Evolutionary conservation across 2,888 invertebrate genomes (phyloP), one percentile per base, ranked within the genome.

Genomic region (Prenolepis imparis): DNA sequence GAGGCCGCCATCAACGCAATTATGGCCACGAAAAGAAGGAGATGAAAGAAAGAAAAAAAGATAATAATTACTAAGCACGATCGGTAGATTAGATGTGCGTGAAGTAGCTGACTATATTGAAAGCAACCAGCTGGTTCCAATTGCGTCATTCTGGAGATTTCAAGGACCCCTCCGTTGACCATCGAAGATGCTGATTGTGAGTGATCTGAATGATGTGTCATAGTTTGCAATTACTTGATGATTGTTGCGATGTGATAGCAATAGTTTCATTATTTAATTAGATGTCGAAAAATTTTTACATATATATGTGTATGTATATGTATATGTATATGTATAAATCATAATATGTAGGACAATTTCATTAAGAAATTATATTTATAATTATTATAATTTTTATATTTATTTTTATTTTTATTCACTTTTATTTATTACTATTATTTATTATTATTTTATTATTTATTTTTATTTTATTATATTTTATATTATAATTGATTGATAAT

Each of bases 21-120:
- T 89, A 84, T 68, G 11, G 1, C 18, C 39, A 28, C 11, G n/a
- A 73, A 28, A 41, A 11, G 48, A 36, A 73, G 44, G 18, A 44
- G 32, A 44, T 6, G 21, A 15, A n/a, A 59, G 28, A 12, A 28
- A 70, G 28, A 80, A 48, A 87, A 86, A 87, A 84, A 8, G 48
- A n/a, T n/a, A n/a, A 86, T 87, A 85, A 90, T 90, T 90, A 83
- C 86, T 78, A 70, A 86, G 84, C 66, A 44, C 75, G 88, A 90
- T 85, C 80, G 80, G 48, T 63, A 67, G 84, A 88, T 90, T 86
- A 87, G 87, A 74, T 77, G 73, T 81, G 82, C 68, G 83, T 73
- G 81, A 84, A 77, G 68, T 87, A 85, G 83, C 72, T 87, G 82
- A 85, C 59, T 85, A 77, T 57, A 73, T 44, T 48, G 39, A 75